Percentiles rank a stretch among this genome's conserved stretches.
Evolutionary conservation across 2,797 vertebrate species (phyloP).

Genomic region (Macrochelys suwanniensis): DNA sequence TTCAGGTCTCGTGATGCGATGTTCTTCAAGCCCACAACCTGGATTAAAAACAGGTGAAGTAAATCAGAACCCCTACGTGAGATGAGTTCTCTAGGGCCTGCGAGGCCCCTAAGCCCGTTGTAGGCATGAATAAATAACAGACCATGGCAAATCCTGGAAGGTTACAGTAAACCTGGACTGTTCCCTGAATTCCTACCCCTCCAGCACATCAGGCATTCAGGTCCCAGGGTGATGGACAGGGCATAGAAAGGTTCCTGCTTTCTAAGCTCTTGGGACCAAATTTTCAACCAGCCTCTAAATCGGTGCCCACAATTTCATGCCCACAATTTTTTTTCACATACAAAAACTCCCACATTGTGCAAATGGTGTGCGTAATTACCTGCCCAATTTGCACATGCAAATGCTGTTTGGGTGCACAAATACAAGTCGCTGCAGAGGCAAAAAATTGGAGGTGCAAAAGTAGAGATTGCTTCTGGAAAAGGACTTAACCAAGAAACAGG

Average conservation of each 20-base stretch:
- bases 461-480: neutral
- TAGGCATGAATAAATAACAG: neutral
- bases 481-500: neutral
- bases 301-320: neutral
- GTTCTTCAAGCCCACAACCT: constrained; percentile 75
- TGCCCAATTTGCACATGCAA: neutral
- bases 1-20: constrained; percentile 61
- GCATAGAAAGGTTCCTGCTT: neutral
- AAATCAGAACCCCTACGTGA: neutral
- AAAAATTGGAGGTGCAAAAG: neutral
- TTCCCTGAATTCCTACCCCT: rapidly evolving
- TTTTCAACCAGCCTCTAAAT: neutral
- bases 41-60: neutral
- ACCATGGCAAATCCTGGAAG: neutral
- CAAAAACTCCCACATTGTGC: neutral
- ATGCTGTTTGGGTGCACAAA: neutral
- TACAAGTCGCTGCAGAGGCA: neutral
- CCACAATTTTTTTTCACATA: neutral
- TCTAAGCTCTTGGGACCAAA: neutral
- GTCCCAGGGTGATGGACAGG: neutral
- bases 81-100: neutral
- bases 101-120: neutral
- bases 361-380: neutral
- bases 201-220: neutral
- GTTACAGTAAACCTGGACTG: neutral